These are phyloP conservation scores for Emys orbicularis DNA, from an alignment of 2,797 vertebrate species.

Conservation along the genomic window DNA sequence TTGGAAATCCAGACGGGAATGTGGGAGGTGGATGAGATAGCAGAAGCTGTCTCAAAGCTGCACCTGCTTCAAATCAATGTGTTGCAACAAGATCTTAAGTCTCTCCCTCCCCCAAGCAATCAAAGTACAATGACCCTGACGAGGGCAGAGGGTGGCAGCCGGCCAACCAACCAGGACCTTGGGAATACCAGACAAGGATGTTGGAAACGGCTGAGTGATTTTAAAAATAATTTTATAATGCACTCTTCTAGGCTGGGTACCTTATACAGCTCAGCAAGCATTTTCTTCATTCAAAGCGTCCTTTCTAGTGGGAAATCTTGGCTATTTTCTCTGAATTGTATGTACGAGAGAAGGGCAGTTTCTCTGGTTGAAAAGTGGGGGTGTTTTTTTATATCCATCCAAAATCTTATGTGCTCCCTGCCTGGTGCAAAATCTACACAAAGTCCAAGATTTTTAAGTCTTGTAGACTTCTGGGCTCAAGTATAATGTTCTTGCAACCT, in stretches of 20 bases:
- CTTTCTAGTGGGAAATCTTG: slow-evolving; percentile 5
- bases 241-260: background rate
- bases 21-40: slow-evolving; percentile 64
- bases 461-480: background rate
- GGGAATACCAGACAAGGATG: background rate
- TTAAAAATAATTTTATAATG: background rate
- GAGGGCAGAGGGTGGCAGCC: background rate
- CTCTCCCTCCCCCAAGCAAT: slow-evolving; percentile 33
- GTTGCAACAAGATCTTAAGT: slow-evolving; percentile 32
- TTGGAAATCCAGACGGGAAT: slow-evolving; percentile 13
- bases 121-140: slow-evolving; percentile 35
- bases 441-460: background rate
- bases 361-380: slow-evolving; percentile 21
- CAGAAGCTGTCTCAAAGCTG: slow-evolving; percentile 54
- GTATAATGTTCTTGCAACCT: background rate
- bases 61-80: slow-evolving; percentile 64
- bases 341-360: background rate
- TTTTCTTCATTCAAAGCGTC: background rate
- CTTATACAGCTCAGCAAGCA: background rate
- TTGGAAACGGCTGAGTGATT: background rate
- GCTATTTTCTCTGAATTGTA: background rate
- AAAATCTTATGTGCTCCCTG: slow-evolving; percentile 7
- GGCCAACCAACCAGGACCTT: slow-evolving; percentile 39
- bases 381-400: slow-evolving; percentile 33
- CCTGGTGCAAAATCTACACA: background rate